These are phyloP conservation scores for Palythoa grandiflora DNA, from an alignment of 92 coral and sea anemone species.

Conservation along the genomic window DNA sequence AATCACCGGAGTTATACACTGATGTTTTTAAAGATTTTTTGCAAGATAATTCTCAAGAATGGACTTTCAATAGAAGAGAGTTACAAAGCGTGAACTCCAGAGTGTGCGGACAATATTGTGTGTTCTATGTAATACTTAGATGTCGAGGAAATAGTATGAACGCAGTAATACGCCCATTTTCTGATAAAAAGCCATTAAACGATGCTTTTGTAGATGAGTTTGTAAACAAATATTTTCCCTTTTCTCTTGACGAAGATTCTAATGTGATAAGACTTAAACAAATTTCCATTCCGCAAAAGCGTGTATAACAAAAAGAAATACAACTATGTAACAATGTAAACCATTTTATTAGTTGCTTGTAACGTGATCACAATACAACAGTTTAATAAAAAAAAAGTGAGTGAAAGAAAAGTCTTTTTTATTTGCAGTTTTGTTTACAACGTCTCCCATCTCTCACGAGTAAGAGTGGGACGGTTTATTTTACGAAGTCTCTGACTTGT, in stretches of 20 bases:
- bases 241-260: neutral
- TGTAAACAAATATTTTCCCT: conserved; percentile 50
- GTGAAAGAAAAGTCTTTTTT: neutral
- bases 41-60: conserved; percentile 14
- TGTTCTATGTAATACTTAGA: conserved; percentile 54
- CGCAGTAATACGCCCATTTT: conserved; percentile 48
- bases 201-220: conserved; percentile 62
- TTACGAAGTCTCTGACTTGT: neutral
- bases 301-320: neutral
- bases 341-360: neutral
- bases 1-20: neutral
- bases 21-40: conserved; percentile 46
- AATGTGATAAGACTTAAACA: neutral
- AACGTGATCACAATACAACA: neutral
- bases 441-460: conserved; percentile 6
- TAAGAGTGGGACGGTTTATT: neutral
- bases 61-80: conserved; percentile 50
- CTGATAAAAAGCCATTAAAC: conserved; percentile 49
- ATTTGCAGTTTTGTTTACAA: neutral
- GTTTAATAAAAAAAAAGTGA: neutral
- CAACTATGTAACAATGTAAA: neutral
- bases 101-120: conserved; percentile 74
- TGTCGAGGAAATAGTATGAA: conserved; percentile 52
- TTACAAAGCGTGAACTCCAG: conserved; percentile 63
- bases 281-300: too few species aligned